A percentile compares a stretch with the other conserved stretches of the same genome.
These are phyloP conservation scores for Brachynemurus nebulosus DNA, from an alignment of 2,888 invertebrate species.

Conservation along the genomic window DNA sequence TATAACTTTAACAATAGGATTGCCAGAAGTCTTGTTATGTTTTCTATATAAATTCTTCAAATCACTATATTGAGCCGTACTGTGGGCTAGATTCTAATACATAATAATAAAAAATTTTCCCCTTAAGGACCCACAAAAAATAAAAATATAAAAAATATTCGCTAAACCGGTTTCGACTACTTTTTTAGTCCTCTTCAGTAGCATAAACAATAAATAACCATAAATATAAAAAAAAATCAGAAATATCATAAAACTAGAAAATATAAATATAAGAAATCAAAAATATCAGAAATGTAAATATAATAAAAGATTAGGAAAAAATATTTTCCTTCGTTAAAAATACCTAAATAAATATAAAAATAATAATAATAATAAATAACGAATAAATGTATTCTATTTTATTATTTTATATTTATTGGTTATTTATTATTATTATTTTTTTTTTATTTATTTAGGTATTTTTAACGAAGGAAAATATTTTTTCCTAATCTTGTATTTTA, in stretches of 20 bases:
- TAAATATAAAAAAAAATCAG: too few species aligned
- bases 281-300: too few species aligned
- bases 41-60: background rate
- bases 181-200: too few species aligned
- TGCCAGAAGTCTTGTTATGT: background rate
- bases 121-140: background rate
- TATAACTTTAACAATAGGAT: background rate
- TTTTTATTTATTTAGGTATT: background rate
- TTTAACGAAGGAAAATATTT: too few species aligned
- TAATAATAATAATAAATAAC: background rate
- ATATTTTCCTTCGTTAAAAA: background rate
- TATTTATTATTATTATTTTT: background rate
- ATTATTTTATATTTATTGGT: background rate
- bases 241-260: too few species aligned
- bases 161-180: too few species aligned
- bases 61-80: too few species aligned
- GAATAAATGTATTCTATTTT: background rate
- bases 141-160: too few species aligned
- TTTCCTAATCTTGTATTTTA: too few species aligned
- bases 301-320: background rate
- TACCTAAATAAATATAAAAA: background rate
- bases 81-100: too few species aligned
- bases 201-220: too few species aligned
- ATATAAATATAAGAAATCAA: too few species aligned
- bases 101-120: background rate